Percentiles rank a stretch among this genome's conserved stretches.
Conservation (phyloP, 2,888 invertebrate genomes). For the Nipponacmea schrenckii region DNA sequence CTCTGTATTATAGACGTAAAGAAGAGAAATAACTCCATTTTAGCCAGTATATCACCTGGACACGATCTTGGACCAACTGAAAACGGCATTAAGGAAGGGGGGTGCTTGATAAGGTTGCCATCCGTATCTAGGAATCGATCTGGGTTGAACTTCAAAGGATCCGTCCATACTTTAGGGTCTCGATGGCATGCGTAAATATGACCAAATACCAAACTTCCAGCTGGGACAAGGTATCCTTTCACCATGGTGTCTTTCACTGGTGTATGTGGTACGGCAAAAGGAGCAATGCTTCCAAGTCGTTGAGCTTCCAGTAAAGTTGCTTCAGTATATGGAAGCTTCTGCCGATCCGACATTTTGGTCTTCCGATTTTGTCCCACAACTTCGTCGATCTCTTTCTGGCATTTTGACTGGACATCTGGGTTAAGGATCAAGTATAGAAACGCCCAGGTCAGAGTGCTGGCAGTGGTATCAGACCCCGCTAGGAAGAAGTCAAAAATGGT, state of each 20-base stretch:
- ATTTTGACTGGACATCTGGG: not conserved
- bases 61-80: slow-evolving; percentile 41
- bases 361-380: not conserved
- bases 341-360: slow-evolving; percentile 38
- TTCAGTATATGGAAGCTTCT: slow-evolving; percentile 36
- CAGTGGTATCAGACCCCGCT: not conserved
- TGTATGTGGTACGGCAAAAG: slow-evolving; percentile 47
- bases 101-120: slow-evolving; percentile 42
- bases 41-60: not conserved
- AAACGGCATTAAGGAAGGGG: slow-evolving; percentile 49
- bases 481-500: not conserved
- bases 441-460: not conserved
- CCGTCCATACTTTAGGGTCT: slow-evolving; percentile 54
- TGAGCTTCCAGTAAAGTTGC: slow-evolving; percentile 49
- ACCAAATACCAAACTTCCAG: slow-evolving; percentile 50
- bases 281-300: slow-evolving; percentile 39
- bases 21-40: not conserved
- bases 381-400: not conserved
- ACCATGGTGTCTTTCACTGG: slow-evolving; percentile 37
- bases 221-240: slow-evolving; percentile 42
- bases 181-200: slow-evolving; percentile 54
- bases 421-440: not conserved
- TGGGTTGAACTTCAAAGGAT: slow-evolving; percentile 50
- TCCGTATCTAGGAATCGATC: slow-evolving; percentile 49
- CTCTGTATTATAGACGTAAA: not conserved